Evolutionary conservation across 2,113 vertebrate species (phyloP), one percentile per base, ranked within the genome.

Genomic region (Sardina pilchardus): DNA sequence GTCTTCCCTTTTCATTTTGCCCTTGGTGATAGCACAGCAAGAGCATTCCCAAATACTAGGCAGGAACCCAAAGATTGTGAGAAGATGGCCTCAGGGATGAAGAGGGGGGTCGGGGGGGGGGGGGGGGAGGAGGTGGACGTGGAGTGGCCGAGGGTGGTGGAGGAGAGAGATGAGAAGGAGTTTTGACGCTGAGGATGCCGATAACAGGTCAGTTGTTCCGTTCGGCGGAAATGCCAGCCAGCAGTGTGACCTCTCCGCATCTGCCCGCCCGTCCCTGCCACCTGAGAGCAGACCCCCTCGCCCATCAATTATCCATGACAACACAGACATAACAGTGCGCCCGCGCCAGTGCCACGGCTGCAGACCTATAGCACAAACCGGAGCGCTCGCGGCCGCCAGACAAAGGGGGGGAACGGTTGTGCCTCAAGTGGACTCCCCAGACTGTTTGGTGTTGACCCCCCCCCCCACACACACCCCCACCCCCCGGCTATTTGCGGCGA

Each of bases 201-300:
- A 87, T 85, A n/a, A 83, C 45, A 1, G 81, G 89, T 88, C 88
- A 89, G 83, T 90, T 85, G 88, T 88, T 84, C 81, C 90, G 80
- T 86, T 83, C 84, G 19, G 30, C 84, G 24, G 84, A 94, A 92
- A 93, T 92, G 89, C 87, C 92, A 91, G 87, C 87, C 91, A 90
- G 89, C 87, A 90, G 81, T 86, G 87, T 91, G 91, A 92, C 92
- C 92, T 89, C 89, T 82, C 47, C 82, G 86, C 91, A 93, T 92
- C 92, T 93, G 92, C 89, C 88, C 82, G 83, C 59, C 82, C 82
- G 26, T 44, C 71, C 12, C 6, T 26, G 87, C 86, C 89, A 86
- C 89, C 82, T 78, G 88, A 91, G 89, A 90, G 88, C 87, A 82
- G 84, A 85, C 43, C 86, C 45, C 56, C 48, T 50, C 83, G 89